phyloP scores from a whole-genome alignment of 2,888 invertebrate species.

The Cosmia pyralina region DNA sequence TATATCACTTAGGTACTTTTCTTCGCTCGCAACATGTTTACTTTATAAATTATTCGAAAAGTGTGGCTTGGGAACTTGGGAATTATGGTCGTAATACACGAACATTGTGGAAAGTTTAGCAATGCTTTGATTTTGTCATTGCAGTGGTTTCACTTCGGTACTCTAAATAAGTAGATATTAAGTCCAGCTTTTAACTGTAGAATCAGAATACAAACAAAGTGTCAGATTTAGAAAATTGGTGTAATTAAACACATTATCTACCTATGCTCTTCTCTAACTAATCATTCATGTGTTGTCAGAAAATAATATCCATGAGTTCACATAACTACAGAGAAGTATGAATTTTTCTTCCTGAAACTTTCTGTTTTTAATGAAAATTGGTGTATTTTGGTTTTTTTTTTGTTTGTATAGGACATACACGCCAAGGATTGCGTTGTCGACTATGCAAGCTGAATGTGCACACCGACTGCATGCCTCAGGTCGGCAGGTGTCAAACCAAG shows the following conservation, averaged over 20 bases:
- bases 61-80: constrained; percentile 9
- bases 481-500: constrained; percentile 96
- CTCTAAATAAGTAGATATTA: background rate
- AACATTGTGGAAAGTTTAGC: constrained; percentile 11
- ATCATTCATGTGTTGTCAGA: background rate
- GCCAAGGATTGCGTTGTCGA: constrained; percentile 97
- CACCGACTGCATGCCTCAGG: constrained; percentile 96
- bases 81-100: constrained; percentile 22
- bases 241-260: background rate
- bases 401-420: constrained; percentile 93
- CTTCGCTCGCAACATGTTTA: constrained; percentile 28
- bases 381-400: background rate
- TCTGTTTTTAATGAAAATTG: background rate
- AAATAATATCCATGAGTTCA: background rate
- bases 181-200: background rate
- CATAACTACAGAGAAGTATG: background rate
- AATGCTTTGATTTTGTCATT: constrained; percentile 11
- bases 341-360: too few species aligned
- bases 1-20: constrained; percentile 45
- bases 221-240: background rate
- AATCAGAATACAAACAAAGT: background rate
- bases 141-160: background rate
- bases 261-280: background rate
- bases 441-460: constrained; percentile 98
- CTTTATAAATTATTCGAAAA: constrained; percentile 40